A percentile compares a stretch with the other conserved stretches of the same genome.
Conservation (phyloP, 2,888 invertebrate genomes). For the Pristionchus arcanus region DNA sequence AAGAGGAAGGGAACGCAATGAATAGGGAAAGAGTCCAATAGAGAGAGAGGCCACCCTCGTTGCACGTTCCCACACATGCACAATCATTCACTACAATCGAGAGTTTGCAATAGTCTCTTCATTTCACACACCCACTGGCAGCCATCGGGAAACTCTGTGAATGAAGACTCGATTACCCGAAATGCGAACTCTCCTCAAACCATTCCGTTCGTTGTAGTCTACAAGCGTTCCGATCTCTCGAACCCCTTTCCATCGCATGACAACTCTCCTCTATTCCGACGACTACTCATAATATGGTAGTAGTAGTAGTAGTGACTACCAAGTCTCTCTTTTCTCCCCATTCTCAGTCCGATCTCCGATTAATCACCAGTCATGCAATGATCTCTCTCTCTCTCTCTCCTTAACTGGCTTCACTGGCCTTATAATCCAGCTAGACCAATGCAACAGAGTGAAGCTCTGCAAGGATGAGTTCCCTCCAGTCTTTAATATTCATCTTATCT, state of each 20-base stretch:
- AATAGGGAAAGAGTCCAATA: neutral
- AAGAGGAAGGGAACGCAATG: constrained; percentile 23
- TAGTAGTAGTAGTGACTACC: neutral
- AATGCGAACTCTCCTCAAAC: no score
- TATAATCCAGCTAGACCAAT: constrained; percentile 2
- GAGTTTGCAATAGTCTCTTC: neutral
- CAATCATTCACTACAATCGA: neutral
- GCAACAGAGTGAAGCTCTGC: neutral
- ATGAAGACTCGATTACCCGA: no score
- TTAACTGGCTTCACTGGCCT: neutral
- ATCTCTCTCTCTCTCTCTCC: neutral
- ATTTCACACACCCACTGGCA: neutral
- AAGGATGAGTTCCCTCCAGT: neutral
- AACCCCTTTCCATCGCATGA: neutral
- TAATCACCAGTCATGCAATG: neutral
- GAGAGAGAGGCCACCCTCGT: neutral
- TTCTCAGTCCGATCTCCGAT: neutral
- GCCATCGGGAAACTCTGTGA: neutral
- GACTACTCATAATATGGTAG: neutral
- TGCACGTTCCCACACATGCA: neutral
- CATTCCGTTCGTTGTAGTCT: no score
- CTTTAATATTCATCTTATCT: neutral
- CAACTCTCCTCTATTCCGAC: neutral
- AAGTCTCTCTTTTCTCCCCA: neutral
- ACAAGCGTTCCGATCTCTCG: neutral